Conservation (phyloP, 2,797 vertebrate species). For the Staurois parvus region DNA sequence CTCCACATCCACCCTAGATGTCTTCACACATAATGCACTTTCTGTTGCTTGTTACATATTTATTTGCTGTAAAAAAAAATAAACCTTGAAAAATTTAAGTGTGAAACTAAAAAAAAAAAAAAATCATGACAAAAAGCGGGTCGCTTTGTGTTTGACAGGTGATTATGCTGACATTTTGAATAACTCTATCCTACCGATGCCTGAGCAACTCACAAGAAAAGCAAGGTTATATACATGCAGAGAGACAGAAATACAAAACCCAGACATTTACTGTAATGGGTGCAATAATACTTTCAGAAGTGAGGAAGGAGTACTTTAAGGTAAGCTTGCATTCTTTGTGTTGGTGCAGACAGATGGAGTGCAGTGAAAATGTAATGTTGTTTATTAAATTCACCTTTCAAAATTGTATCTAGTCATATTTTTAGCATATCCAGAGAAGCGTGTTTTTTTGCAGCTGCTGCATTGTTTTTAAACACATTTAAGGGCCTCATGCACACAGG, state of each 20-base stretch:
- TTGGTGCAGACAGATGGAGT: not conserved
- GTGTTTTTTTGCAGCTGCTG: too few relatives aligned
- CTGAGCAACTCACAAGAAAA: constrained; percentile 4
- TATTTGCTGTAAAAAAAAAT: not conserved
- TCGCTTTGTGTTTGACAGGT: constrained; percentile 4
- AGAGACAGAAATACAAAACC: constrained; percentile 2
- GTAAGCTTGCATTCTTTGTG: not conserved
- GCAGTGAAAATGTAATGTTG: too few relatives aligned
- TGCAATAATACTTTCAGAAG: constrained; percentile 2
- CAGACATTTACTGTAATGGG: constrained; percentile 2
- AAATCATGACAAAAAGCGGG: not conserved
- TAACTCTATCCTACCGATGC: not conserved
- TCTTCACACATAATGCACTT: not conserved
- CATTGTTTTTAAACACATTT: too few relatives aligned
- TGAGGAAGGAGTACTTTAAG: not conserved
- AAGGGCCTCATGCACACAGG: too few relatives aligned
- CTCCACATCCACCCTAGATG: not conserved
- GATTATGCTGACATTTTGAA: constrained; percentile 25
- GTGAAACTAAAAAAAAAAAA: not conserved
- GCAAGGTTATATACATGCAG: constrained; percentile 17
- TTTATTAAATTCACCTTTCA: too few relatives aligned
- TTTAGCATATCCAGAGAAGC: too few relatives aligned
- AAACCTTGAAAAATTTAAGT: not conserved
- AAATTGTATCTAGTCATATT: too few relatives aligned
- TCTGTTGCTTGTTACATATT: not conserved